Evolutionary conservation across 2,113 vertebrate species (phyloP).

Genomic region (Narcine bancroftii): DNA sequence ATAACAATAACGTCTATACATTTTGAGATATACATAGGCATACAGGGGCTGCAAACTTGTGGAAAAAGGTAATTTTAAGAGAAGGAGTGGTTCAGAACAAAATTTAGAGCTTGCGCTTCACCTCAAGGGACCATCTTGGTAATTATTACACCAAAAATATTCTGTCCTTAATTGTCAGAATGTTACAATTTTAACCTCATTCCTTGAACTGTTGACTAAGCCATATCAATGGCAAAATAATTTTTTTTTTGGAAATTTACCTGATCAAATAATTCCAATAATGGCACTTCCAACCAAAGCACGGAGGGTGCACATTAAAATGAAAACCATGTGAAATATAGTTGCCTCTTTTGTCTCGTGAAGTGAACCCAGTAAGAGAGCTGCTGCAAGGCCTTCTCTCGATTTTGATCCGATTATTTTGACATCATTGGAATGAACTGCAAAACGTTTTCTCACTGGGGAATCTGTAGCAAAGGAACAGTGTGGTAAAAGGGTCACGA

Average conservation of each 20-base stretch:
- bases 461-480: slow-evolving; percentile 45
- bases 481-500: slow-evolving; percentile 44
- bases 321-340: neutral
- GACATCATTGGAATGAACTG: slow-evolving; percentile 52
- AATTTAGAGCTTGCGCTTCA: neutral
- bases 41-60: neutral
- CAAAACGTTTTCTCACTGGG: slow-evolving; percentile 47
- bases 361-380: neutral
- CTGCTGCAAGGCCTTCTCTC: slow-evolving; percentile 37
- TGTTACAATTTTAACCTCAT: neutral
- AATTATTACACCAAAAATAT: neutral
- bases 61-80: neutral
- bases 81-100: neutral
- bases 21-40: too few relatives aligned
- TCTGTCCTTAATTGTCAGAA: neutral
- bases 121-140: neutral
- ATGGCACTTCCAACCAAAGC: neutral
- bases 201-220: neutral
- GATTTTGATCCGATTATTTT: slow-evolving; percentile 56
- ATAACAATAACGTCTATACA: too few relatives aligned
- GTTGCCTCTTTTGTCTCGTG: neutral
- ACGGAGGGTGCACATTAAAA: neutral
- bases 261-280: neutral
- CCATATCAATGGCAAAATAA: neutral
- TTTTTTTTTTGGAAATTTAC: neutral